Base-by-base conservation (phyloP, 2,888 invertebrate genomes). In the Athripsodes cinereus region DNA sequence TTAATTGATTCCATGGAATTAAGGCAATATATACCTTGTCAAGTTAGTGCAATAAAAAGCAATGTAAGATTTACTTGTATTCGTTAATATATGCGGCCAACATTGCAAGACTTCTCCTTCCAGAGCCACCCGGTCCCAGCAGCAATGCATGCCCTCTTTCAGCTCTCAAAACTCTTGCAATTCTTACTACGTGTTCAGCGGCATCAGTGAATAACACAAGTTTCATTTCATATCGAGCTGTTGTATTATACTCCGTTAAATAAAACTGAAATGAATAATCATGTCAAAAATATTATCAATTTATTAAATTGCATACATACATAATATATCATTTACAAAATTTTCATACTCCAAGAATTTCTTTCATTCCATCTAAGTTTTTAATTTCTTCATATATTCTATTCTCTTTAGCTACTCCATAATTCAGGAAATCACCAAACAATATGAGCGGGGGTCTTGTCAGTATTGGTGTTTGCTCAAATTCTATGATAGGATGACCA, bases 71-170 rank as follows among this genome's bases (percentile, higher is more conserved):
- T 66, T 70, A 83, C 83, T 84, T 89, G 79, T 92, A 95, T 60
- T 86, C 87, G 66, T 93, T 92, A 58, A 92, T 80, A 68, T 90
- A 90, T 0, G 93, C 87, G 0, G 92, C 91, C 10, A 96, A 76
- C 51, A 84, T 85, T 0, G 95, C 92, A 35, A 95, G 80, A 62
- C 92, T 93, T 68, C 95, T 89, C 56, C 95, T 87, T 59, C 96
- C 96, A 75, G 92, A 88, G 44, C 96, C 95, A 3, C 94, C 92
- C 0, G 92, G 89, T 1, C 92, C 92, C 21, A 95, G 92, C 64
- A 96, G 76, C 44, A 96, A 80, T 19, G 90, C 89, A 72, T 96
- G 93, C 5, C 96, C 95, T 35, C 94, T 82, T 72, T 94, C 92
- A 8, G 88, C 86, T 13, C 93, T 78, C 65, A 96, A 73, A 62